Base-by-base conservation (phyloP, 1,140 invertebrate genomes). In the Drusus annulatus region DNA sequence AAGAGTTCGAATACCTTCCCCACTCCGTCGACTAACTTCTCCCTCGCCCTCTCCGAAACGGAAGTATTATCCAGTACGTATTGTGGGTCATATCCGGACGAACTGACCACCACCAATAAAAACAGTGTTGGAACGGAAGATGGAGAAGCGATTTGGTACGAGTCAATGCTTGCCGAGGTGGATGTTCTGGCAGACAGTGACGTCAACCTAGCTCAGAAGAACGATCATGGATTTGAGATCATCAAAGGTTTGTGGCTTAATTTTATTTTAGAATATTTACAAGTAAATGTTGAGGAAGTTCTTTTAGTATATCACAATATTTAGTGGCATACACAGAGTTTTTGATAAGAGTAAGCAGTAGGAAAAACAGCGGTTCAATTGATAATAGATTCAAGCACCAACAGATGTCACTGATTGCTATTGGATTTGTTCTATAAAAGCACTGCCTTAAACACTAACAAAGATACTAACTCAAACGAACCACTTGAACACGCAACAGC, bases 181-280 rank as follows among this genome's bases (percentile, higher is more conserved):
- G 54, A 51, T 21, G 31, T 58, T 25, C 21, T 74, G 17, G n/a
- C 23, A 13, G 71, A 74, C 54, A 74, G 71, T 36, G 54, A 74
- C 16, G 71, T 74, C 3, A 10, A 56, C 5, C 3, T 74, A n/a
- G 71, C 51, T 15, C 54, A 15, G 54, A 4, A 8, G 21, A 56
- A 74, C 25, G 52, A 21, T 3, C 36, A 58, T 28, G 54, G n/a
- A 56, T 56, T 16, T 17, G 13, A 15, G 28, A 51, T 74, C 25
- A 19, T 28, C 16, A 23, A 58, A 74, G 71, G 71, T 74, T 23
- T 54, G 17, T 31, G 15, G 21, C n/a, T 31, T 31, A 10, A n/a
- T 16, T 31, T 21, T 15, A 4, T 21, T 60, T 17, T 60, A 15
- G 7, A 23, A 10, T 7, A 1, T 60, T 60, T 23, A 10, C 19